Base-by-base conservation (phyloP, 2,797 vertebrate genomes). In the Lacerta viridis region DNA sequence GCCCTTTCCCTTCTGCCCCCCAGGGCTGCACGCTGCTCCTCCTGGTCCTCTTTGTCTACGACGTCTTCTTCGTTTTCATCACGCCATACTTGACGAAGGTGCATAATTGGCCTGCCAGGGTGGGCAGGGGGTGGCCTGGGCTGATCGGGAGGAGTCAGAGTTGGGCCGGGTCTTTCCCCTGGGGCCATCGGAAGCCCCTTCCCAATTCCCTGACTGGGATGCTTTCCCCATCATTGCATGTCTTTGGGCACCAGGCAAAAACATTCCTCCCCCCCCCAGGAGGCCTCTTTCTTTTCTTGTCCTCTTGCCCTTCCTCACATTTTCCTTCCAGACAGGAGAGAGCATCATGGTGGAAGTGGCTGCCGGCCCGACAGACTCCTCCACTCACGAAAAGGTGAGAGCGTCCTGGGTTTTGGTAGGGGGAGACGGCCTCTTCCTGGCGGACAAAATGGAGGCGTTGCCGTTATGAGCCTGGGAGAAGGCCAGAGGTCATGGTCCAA, bases 261-360 rank as follows among this genome's bases (percentile, higher is more conserved):
- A 25, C 25, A 41, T 17, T 1, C 11, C 6, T 7, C 39, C 33
- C 1, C 29, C 20, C 33, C 33, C 33, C 33, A 33, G 33, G 33
- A 68, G 23, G 66, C 66, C 66, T 27, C 20, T 36, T 81, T 64
- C 25, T 23, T 27, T 84, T 23, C 39, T 88, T 89, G 46, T 89
- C 10, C 5, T 0, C 17, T 80, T 46, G 18, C 15, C 15, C 1
- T 0, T 17, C 77, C 46, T 15, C 17, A 10, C 1, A 46, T 71
- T 81, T 80, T 84, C 39, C 39, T 90, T 80, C 55, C 94, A 99
- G 99, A 99, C 97, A 15, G 98, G 98, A 17, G 98, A 98, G 93
- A 99, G 99, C 89, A 99, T 99, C 94, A 99, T 99, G 99, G 98
- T 99, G 91, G 98, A 99, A 95, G 99, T 99, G 76, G 99, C 98